Percentiles rank a stretch among this genome's conserved stretches.
phyloP scores from a whole-genome alignment of 2,113 vertebrate species.

The Paedocypris sp. region DNA sequence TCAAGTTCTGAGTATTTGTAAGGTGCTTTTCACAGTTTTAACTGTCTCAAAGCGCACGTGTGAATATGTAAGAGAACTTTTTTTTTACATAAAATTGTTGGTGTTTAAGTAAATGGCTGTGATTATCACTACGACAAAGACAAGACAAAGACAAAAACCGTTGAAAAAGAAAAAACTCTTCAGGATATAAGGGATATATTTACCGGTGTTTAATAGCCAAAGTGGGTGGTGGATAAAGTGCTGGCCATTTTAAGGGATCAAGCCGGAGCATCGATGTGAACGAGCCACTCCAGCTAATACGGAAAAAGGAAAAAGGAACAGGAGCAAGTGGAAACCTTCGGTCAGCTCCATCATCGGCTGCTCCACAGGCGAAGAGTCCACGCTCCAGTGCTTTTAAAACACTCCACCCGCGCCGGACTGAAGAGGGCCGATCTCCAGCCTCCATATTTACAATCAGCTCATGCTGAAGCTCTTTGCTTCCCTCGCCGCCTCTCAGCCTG shows the following conservation, averaged over 20 bases:
- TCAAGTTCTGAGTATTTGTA: too few relatives aligned
- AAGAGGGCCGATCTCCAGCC: slow-evolving; percentile 31
- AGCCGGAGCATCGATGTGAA: slow-evolving; percentile 28
- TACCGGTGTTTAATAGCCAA: slow-evolving; percentile 17
- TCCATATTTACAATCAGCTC: slow-evolving; percentile 46
- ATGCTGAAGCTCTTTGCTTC: slow-evolving; percentile 35
- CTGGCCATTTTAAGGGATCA: slow-evolving; percentile 33
- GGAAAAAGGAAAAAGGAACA: slow-evolving; percentile 15
- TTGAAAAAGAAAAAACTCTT: neutral
- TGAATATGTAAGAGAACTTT: too few relatives aligned
- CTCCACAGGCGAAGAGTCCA: slow-evolving; percentile 6
- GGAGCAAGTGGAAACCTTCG: slow-evolving; percentile 19
- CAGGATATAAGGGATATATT: neutral
- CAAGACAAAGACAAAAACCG: neutral
- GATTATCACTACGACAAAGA: neutral
- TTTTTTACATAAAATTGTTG: too few relatives aligned
- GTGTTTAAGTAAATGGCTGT: too few relatives aligned
- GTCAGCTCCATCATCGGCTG: slow-evolving; percentile 24
- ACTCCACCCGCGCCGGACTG: slow-evolving; percentile 28
- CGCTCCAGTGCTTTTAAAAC: slow-evolving; percentile 35
- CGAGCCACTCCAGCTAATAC: slow-evolving; percentile 32
- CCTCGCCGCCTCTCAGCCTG: slow-evolving; percentile 41
- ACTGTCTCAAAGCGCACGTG: too few relatives aligned
- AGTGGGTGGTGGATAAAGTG: slow-evolving; percentile 31
- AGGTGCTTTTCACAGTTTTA: too few relatives aligned